phyloP scores from a whole-genome alignment of 2,797 vertebrate genomes.

The Aerospiza tachiro region DNA sequence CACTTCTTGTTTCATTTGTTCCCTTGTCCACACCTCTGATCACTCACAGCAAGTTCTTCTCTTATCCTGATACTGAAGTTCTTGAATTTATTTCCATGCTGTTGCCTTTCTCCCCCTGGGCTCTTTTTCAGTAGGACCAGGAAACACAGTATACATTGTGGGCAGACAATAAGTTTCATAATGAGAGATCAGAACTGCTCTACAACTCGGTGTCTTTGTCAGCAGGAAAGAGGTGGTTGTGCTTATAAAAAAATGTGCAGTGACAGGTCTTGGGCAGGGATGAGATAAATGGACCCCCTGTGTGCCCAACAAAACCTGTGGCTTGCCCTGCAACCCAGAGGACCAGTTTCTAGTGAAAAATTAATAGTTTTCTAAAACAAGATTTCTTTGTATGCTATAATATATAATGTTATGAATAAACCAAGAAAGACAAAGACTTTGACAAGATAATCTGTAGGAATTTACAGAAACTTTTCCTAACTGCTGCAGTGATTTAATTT shows the following conservation, averaged over 20 bases:
- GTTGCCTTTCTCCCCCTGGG: neutral
- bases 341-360: neutral
- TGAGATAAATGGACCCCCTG: neutral
- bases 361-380: neutral
- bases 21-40: slow-evolving; percentile 6
- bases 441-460: neutral
- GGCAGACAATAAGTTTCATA: neutral
- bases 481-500: neutral
- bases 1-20: slow-evolving; percentile 29
- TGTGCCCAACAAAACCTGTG: neutral
- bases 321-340: neutral
- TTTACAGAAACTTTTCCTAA: neutral
- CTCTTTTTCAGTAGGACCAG: neutral
- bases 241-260: neutral
- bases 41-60: neutral
- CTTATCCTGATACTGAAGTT: neutral
- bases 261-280: neutral
- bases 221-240: neutral
- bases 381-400: neutral
- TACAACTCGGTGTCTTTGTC: neutral
- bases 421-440: neutral
- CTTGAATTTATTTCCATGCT: neutral
- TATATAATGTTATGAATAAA: neutral
- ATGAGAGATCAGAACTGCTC: neutral
- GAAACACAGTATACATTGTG: neutral